Percentiles rank a stretch among this genome's conserved stretches.
Conservation (phyloP, 2,888 invertebrate genomes). For the Melanchra persicariae region DNA sequence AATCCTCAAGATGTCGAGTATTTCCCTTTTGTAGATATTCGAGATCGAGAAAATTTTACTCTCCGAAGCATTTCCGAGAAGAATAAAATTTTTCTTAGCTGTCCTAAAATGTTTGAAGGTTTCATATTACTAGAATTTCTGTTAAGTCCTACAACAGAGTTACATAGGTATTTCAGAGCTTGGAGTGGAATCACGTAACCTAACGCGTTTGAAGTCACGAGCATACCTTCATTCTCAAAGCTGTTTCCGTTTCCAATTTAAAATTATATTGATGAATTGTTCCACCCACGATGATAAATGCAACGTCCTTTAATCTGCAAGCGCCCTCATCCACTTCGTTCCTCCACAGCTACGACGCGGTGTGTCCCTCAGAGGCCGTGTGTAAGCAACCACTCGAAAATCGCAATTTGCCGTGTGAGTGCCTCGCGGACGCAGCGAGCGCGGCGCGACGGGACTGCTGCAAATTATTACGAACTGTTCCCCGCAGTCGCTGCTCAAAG, state of each 20-base stretch:
- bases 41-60: background rate
- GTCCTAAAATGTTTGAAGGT: background rate
- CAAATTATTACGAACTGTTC: conserved; percentile 6
- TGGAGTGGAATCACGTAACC: background rate
- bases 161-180: background rate
- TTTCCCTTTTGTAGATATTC: background rate
- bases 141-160: background rate
- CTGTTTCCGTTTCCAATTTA: background rate
- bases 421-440: conserved; percentile 8
- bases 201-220: background rate
- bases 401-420: conserved; percentile 30
- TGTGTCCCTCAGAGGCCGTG: background rate
- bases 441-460: background rate
- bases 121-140: background rate
- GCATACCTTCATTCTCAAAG: background rate
- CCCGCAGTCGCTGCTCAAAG: conserved; percentile 1
- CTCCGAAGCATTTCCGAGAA: background rate
- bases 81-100: background rate
- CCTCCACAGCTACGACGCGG: background rate
- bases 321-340: background rate
- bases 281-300: background rate
- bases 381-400: conserved; percentile 1
- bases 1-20: conserved; percentile 12
- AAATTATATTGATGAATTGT: background rate
- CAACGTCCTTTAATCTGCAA: background rate